Percentiles rank a stretch among this genome's conserved stretches.
These are phyloP conservation scores for Siniperca undulata DNA, from an alignment of 2,797 vertebrate species.

Conservation along the genomic window DNA sequence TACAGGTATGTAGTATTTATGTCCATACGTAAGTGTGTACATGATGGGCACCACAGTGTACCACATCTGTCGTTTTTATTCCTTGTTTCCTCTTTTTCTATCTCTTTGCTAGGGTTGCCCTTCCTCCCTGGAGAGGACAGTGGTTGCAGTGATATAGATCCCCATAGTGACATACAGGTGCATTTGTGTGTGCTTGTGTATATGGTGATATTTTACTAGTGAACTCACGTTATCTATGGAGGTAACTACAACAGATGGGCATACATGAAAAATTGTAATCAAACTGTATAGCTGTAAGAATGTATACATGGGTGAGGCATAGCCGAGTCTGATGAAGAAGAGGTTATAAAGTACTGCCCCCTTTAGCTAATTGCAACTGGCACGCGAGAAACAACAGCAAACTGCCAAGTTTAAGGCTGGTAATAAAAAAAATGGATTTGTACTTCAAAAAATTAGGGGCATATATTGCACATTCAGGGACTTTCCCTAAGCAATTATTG, in stretches of 20 bases:
- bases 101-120: background rate
- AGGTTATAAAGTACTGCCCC: background rate
- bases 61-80: background rate
- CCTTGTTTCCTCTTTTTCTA: background rate
- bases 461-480: slow-evolving; percentile 3
- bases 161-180: background rate
- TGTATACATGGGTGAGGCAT: background rate
- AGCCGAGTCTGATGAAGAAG: background rate
- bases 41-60: background rate
- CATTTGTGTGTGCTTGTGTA: slow-evolving; percentile 14
- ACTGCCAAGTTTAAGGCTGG: background rate
- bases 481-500: slow-evolving; percentile 9
- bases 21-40: background rate
- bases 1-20: background rate
- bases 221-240: background rate
- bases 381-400: background rate
- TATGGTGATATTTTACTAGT: slow-evolving; percentile 6
- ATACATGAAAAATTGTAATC: background rate
- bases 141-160: slow-evolving; percentile 16
- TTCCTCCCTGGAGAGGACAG: slow-evolving; percentile 9
- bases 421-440: slow-evolving; percentile 12
- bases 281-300: background rate
- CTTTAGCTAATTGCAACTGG: background rate
- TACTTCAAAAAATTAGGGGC: slow-evolving; percentile 2
- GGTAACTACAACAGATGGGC: background rate